Evolutionary conservation across 1,140 invertebrate species (phyloP), one percentile per base, ranked within the genome.

Genomic region (Zaprionus taronus): DNA sequence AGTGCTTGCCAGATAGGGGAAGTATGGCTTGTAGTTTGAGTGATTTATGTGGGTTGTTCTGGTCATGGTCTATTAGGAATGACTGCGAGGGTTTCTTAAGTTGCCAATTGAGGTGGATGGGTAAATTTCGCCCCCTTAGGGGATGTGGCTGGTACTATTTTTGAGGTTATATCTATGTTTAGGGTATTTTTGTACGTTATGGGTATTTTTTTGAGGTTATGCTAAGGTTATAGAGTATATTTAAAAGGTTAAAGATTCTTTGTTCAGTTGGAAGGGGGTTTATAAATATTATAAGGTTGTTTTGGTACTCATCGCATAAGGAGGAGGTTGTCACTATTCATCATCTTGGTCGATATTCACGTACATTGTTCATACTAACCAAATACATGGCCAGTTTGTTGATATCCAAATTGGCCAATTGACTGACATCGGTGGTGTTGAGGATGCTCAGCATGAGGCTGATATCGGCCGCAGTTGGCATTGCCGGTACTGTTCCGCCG

Each of bases 321-420:
- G 15, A n/a, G 31, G 15, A 7, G n/a, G n/a, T 44, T 6, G 41
- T 44, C n/a, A n/a, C n/a, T 17, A 44, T 6, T 47, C 41, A 47
- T 55, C 47, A 47, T 55, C 47, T 65, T 72, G 57, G 70, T 49
- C 44, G 34, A 70, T 11, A 34, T 81, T 75, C 73, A 82, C 84
- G 81, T 92, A 92, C 91, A 92, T 92, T 92, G 77, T 91, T 92
- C 83, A 93, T 94, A 95, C 95, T 95, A 91, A 96, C 95, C 94
- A 96, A 93, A 93, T 96, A 96, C 94, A 96, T 95, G 79, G 96
- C 96, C 75, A 96, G 93, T 90, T 96, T 95, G 83, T 96, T 95
- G 75, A 96, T 93, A 91, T 96, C 95, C 95, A 95, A 96, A 60
- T 93, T 93, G 12, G 86, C 93, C 91, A 87, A 93, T 81, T 81